Conservation (phyloP, 2,797 vertebrate species). For the Ptychobarbus kaznakovi region DNA sequence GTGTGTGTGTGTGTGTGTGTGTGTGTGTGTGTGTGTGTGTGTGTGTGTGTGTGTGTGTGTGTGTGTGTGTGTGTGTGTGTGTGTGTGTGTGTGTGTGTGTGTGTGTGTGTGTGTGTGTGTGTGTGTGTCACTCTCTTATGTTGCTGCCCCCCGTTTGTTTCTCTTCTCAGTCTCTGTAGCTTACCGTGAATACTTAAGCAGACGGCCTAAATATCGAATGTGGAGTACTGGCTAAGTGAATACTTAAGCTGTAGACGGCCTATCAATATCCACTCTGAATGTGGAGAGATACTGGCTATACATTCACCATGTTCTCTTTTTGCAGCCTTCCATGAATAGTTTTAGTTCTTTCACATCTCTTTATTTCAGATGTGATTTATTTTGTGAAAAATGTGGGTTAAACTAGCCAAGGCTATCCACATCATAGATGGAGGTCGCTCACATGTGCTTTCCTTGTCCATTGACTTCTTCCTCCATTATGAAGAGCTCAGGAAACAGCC, state of each 20-base stretch:
- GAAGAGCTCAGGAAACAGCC: slow-evolving; percentile 22
- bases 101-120: no score
- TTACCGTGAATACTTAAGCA: no score
- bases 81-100: no score
- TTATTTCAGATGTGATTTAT: slow-evolving; percentile 17
- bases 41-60: not conserved
- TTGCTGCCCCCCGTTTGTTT: no score
- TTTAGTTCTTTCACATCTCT: slow-evolving; percentile 19
- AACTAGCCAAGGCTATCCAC: slow-evolving; percentile 23
- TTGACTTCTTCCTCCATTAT: slow-evolving; percentile 27
- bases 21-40: no score
- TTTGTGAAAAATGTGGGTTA: slow-evolving; percentile 14
- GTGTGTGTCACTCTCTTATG: no score
- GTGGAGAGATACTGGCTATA: slow-evolving; percentile 1
- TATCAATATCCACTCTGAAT: slow-evolving; percentile 33
- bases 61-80: slow-evolving; percentile 12
- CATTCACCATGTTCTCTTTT: slow-evolving; percentile 34
- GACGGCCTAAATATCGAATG: no score
- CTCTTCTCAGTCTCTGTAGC: no score
- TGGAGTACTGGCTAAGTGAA: no score
- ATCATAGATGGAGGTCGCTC: slow-evolving; percentile 12
- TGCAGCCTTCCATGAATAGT: not conserved
- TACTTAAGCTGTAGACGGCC: slow-evolving; percentile 2
- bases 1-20: not conserved
- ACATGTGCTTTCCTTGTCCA: slow-evolving; percentile 9